phyloP scores from a whole-genome alignment of 2,888 invertebrate genomes.

The Epirrhoe tristata region DNA sequence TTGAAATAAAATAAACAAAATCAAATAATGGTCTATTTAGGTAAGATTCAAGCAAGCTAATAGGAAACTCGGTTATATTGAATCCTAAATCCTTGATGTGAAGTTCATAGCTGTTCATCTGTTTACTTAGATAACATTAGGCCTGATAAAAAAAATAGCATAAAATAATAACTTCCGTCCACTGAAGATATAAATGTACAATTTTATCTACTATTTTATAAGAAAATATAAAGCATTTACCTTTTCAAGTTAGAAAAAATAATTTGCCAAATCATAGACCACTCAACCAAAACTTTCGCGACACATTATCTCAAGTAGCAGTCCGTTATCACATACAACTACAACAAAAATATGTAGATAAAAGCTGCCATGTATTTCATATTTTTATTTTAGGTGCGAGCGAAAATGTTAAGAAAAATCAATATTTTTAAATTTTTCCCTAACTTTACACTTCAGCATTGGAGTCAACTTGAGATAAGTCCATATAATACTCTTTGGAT shows the following conservation, averaged over 20 bases:
- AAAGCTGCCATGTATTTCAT: conserved; percentile 25
- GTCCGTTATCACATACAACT: conserved; percentile 22
- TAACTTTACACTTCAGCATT: conserved; percentile 17
- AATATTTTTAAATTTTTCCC: conserved; percentile 62
- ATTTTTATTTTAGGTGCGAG: conserved; percentile 16
- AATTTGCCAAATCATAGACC: conserved; percentile 43
- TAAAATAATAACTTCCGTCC: not conserved
- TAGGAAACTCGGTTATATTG: no score
- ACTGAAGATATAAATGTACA: not conserved
- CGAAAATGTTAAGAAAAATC: conserved; percentile 52
- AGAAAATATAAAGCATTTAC: conserved; percentile 29
- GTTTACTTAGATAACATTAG: conserved; percentile 12
- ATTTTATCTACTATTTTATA: not conserved
- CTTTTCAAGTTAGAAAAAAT: conserved; percentile 39
- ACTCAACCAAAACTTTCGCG: conserved; percentile 47
- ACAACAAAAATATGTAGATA: not conserved
- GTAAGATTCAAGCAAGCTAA: no score
- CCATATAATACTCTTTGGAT: no score
- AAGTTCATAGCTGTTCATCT: not conserved
- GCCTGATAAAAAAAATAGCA: conserved; percentile 24
- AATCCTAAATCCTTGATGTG: conserved; percentile 20
- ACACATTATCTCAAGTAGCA: conserved; percentile 54
- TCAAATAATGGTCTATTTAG: no score
- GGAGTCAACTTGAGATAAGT: no score
- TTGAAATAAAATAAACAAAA: not conserved